Base-by-base conservation (phyloP, 2,888 invertebrate species). In the Zootermopsis nevadensis region DNA sequence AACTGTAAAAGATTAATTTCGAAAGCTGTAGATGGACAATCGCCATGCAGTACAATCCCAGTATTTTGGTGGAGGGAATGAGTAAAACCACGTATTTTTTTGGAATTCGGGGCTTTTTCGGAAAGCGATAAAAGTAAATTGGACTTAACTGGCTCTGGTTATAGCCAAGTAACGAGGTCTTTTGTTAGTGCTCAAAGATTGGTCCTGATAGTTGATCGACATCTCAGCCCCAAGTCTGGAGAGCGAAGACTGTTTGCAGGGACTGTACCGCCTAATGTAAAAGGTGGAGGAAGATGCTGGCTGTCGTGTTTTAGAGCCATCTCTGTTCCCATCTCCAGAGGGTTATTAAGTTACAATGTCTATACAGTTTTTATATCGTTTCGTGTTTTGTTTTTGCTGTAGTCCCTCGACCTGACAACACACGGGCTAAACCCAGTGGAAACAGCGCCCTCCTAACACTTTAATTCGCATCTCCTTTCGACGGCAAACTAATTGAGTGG, bases 401-500 rank as follows among this genome's bases (percentile, higher is more conserved):
- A 76, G 76, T 30, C 24, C 79, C 48, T 53, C 60, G 12, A 66
- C 66, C 79, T 79, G 79, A 79, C 79, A 79, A 79, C 79, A 79
- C 38, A 74, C 60, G 48, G 66, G 79, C 79, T 79, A 60, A 79
- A 66, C 79, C n/a, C 79, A 27, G 31, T 77, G 55, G 69, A 69
- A 69, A 48, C 42, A 19, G 19, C 6, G 22, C 76, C 27, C 27
- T 60, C 67, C 66, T 82, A 82, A 82, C 82, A 69, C 82, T 82
- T 82, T 82, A 82, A 82, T 79, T 82, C 82, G 82, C 82, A 79
- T 82, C 82, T 82, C 67, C 82, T 82, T 79, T 69, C 82, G 77
- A 82, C 82, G 69, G 82, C 66, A 83, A 69, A 82, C 85, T 85
- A 85, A 85, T 85, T 85, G 85, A 85, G 85, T 84, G 67, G 77